These are phyloP conservation scores for Drusus annulatus DNA, from an alignment of 1,140 invertebrate species.

Conservation along the genomic window DNA sequence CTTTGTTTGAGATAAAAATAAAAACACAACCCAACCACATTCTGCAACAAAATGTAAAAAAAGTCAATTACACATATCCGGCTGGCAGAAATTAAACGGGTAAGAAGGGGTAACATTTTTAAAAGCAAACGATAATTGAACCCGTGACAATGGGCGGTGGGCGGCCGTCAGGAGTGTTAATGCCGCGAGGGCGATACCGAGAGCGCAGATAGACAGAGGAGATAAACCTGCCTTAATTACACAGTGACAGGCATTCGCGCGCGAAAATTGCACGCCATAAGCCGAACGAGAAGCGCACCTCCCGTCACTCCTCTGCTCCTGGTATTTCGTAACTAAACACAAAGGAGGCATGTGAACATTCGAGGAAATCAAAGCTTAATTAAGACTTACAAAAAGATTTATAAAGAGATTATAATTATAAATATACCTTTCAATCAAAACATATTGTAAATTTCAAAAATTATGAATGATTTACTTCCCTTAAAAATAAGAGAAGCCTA, in stretches of 20 bases:
- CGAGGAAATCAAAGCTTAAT: not conserved
- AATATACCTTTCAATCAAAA: not conserved
- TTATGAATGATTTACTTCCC: too few species aligned
- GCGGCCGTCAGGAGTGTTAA: conserved; percentile 48
- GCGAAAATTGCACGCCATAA: conserved; percentile 55
- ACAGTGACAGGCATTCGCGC: conserved; percentile 58
- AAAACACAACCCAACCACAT: not conserved
- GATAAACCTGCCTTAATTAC: conserved; percentile 60
- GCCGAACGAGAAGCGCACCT: conserved; percentile 35
- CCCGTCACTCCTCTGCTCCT: conserved; percentile 42
- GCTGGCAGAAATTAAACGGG: conserved; percentile 44
- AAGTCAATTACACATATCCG: conserved; percentile 54
- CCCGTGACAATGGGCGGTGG: conserved; percentile 53
- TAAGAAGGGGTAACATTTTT: conserved; percentile 46
- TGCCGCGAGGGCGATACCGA: conserved; percentile 46
- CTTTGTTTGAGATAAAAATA: too few species aligned
- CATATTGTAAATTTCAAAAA: not conserved
- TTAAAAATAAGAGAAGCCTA: too few species aligned
- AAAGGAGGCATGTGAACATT: conserved; percentile 36
- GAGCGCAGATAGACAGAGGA: conserved; percentile 51
- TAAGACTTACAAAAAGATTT: not conserved
- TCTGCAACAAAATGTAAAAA: conserved; percentile 20
- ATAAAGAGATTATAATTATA: not conserved
- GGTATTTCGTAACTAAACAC: conserved; percentile 37
- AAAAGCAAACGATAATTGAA: conserved; percentile 58